These are phyloP conservation scores for Aulostomus chinensis DNA, from an alignment of 2,797 vertebrate genomes.

Conservation along the genomic window DNA sequence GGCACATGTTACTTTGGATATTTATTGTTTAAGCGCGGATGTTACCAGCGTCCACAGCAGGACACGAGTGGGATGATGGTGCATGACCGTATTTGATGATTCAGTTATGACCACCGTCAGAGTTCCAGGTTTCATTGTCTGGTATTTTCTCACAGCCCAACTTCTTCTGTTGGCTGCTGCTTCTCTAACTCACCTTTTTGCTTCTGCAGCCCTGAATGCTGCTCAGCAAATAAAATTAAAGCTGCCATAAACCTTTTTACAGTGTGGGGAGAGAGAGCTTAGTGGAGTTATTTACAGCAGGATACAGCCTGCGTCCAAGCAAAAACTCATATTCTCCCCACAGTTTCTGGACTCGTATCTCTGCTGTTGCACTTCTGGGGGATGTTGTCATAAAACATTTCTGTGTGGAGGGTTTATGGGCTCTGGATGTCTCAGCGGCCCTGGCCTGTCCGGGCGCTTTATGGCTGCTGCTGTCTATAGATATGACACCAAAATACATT, in stretches of 20 bases:
- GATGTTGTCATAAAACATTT: constrained; percentile 56
- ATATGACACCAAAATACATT: constrained; percentile 45
- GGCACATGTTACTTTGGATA: no score
- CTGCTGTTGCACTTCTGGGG: constrained; percentile 32
- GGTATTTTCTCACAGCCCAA: constrained; percentile 17
- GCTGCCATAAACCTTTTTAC: constrained; percentile 39
- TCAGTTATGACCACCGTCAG: no score
- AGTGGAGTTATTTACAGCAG: constrained; percentile 42
- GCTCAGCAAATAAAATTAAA: constrained; percentile 35
- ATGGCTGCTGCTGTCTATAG: constrained; percentile 48
- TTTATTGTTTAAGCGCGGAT: no score
- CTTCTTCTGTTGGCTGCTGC: constrained; percentile 6
- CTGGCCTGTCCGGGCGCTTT: constrained; percentile 47
- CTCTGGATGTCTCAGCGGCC: constrained; percentile 35
- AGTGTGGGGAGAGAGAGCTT: constrained; percentile 3
- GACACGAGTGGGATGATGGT: no score
- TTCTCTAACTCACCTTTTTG: constrained; percentile 17
- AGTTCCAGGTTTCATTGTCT: constrained; percentile 17
- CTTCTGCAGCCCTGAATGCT: constrained; percentile 12
- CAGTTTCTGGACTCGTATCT: constrained; percentile 38
- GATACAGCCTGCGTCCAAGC: constrained; percentile 26
- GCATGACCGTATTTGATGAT: no score
- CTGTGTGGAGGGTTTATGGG: constrained; percentile 37
- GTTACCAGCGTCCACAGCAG: no score
- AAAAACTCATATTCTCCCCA: constrained; percentile 50